Evolutionary conservation across 2,888 invertebrate species (phyloP).

Genomic region (Dascillus cervinus): DNA sequence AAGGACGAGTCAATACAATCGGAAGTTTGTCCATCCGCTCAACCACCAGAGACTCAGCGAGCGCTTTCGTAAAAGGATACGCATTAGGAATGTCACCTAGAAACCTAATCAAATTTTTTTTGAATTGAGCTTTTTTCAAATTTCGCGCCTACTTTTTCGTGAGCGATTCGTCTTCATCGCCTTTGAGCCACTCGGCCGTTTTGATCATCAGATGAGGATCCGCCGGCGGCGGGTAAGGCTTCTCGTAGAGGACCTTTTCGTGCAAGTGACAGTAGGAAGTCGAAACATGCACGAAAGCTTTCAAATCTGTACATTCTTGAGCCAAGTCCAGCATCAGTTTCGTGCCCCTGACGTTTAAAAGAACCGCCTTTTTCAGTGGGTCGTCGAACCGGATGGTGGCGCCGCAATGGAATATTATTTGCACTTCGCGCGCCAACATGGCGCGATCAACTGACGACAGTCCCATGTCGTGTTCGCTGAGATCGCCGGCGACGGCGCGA

Average conservation of each 20-base stretch:
- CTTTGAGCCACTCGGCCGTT: constrained; percentile 71
- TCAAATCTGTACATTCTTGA: constrained; percentile 65
- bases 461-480: constrained; percentile 58
- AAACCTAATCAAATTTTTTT: too few relatives aligned
- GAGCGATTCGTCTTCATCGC: constrained; percentile 59
- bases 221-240: constrained; percentile 77
- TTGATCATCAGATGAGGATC: constrained; percentile 68
- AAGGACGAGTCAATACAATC: constrained; percentile 73
- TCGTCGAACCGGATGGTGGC: constrained; percentile 83
- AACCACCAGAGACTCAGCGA: constrained; percentile 77
- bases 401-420: constrained; percentile 80
- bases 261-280: constrained; percentile 89
- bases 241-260: constrained; percentile 72
- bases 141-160: too few relatives aligned
- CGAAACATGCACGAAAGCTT: constrained; percentile 69
- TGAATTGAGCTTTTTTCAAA: too few relatives aligned
- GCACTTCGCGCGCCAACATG: constrained; percentile 57
- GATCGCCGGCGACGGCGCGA: constrained; percentile 66
- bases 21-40: constrained; percentile 73
- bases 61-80: constrained; percentile 88
- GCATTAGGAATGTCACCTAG: constrained; percentile 79
- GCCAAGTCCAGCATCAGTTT: constrained; percentile 80
- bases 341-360: constrained; percentile 88
- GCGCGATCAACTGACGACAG: constrained; percentile 59
- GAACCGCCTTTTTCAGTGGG: constrained; percentile 77